phyloP scores from a whole-genome alignment of 2,797 vertebrate genomes.

The Sebastes hubbsi region DNA sequence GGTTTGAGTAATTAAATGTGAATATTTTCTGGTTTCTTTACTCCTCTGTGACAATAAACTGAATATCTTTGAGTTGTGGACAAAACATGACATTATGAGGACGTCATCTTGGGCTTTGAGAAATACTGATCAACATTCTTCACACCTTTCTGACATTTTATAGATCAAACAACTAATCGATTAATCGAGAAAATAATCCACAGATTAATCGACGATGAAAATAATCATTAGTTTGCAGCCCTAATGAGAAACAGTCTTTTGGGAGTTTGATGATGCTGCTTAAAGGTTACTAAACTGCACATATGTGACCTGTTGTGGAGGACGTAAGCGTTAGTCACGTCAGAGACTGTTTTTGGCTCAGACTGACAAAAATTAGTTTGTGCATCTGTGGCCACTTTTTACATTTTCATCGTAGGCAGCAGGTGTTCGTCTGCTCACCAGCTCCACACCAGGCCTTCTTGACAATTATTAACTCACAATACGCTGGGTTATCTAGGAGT shows the following conservation, averaged over 20 bases:
- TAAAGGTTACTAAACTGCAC: neutral
- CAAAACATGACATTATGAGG: too few species aligned
- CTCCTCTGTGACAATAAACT: too few species aligned
- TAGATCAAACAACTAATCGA: too few species aligned
- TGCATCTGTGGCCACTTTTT: neutral
- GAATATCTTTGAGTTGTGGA: too few species aligned
- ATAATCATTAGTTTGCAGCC: too few species aligned
- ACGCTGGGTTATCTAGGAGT: neutral
- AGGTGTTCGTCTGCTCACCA: slow-evolving; percentile 24
- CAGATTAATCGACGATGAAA: rapidly evolving
- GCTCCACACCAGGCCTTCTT: neutral
- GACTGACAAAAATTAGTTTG: neutral
- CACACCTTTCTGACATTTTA: too few species aligned
- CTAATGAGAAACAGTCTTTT: neutral
- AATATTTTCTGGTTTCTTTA: too few species aligned
- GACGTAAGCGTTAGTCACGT: slow-evolving; percentile 20
- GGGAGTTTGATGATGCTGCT: neutral
- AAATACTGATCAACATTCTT: too few species aligned
- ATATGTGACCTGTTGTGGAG: neutral
- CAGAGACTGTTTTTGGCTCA: slow-evolving; percentile 9
- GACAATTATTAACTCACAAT: neutral
- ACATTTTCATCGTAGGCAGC: slow-evolving; percentile 12
- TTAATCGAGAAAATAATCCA: rapidly evolving
- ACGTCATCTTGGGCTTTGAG: too few species aligned
- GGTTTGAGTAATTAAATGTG: too few species aligned